Percentiles rank a stretch among this genome's conserved stretches.
Evolutionary conservation across 2,113 vertebrate genomes (phyloP).

Genomic region (Stercorarius parasiticus): DNA sequence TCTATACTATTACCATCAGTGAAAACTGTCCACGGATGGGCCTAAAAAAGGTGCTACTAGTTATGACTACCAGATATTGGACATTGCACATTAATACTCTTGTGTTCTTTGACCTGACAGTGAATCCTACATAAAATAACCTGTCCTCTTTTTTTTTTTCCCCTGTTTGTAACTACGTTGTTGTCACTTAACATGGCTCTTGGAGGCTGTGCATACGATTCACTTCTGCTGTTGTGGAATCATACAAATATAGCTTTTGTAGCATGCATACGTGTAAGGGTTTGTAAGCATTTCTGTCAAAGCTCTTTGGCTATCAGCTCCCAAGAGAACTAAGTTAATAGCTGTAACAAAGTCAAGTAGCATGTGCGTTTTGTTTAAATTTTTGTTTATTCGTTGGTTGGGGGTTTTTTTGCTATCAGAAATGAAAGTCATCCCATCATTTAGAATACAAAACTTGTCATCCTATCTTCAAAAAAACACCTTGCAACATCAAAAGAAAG

Average conservation of each 20-base stretch:
- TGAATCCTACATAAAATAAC: background rate
- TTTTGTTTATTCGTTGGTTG: background rate
- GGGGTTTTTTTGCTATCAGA: background rate
- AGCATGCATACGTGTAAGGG: accelerated
- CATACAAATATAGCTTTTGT: background rate
- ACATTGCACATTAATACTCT: background rate
- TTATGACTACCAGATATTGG: background rate
- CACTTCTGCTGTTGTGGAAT: background rate
- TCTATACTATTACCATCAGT: background rate
- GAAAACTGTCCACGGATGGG: background rate
- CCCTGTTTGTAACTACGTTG: background rate
- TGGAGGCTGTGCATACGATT: accelerated
- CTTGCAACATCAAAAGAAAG: background rate
- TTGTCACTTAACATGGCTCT: background rate
- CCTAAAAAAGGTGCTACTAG: background rate
- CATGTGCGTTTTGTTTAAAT: background rate
- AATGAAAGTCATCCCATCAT: background rate
- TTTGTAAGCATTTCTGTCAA: background rate
- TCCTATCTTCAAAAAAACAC: background rate
- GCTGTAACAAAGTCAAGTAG: background rate
- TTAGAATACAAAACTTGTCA: background rate
- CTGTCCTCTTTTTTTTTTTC: background rate
- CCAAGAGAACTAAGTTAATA: background rate
- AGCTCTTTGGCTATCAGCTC: accelerated
- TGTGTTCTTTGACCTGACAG: background rate